Percentiles rank a stretch among this genome's conserved stretches.
phyloP scores from a whole-genome alignment of 2,113 vertebrate species.

The Mus spicilegus region DNA sequence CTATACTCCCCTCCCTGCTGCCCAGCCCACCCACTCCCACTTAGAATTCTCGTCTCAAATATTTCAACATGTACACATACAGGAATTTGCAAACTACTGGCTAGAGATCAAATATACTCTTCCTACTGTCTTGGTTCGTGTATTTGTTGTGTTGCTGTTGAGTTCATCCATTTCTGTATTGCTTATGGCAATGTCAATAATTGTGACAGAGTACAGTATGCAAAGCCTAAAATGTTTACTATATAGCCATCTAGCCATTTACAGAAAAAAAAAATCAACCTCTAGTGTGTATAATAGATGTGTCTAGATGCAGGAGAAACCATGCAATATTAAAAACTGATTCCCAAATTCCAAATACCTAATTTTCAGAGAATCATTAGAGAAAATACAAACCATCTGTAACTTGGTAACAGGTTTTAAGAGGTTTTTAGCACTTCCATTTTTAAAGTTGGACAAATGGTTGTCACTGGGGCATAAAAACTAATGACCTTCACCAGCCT shows the following conservation, averaged over 20 bases:
- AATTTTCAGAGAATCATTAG: slow-evolving; percentile 21
- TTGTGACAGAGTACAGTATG: background rate
- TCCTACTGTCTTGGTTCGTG: background rate
- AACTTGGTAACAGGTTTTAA: slow-evolving; percentile 11
- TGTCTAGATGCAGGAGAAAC: background rate
- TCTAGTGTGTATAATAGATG: background rate
- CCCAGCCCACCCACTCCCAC: too few species aligned
- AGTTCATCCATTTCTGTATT: background rate
- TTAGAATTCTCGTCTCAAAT: background rate
- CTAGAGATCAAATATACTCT: background rate
- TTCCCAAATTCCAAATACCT: slow-evolving; percentile 17
- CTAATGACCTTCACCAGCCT: background rate
- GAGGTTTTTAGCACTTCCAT: background rate
- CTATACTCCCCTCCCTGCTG: too few species aligned
- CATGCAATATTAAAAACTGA: background rate
- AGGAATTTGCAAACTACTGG: background rate
- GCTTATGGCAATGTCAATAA: background rate
- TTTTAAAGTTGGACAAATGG: slow-evolving; percentile 46
- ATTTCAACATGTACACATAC: background rate
- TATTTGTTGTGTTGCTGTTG: background rate
- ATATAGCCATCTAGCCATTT: background rate
- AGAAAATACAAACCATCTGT: slow-evolving; percentile 10
- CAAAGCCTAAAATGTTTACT: background rate
- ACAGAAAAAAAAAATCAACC: background rate
- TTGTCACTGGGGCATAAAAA: background rate